Base-by-base conservation (phyloP, 1,140 invertebrate genomes). In the Drosophila willistoni region DNA sequence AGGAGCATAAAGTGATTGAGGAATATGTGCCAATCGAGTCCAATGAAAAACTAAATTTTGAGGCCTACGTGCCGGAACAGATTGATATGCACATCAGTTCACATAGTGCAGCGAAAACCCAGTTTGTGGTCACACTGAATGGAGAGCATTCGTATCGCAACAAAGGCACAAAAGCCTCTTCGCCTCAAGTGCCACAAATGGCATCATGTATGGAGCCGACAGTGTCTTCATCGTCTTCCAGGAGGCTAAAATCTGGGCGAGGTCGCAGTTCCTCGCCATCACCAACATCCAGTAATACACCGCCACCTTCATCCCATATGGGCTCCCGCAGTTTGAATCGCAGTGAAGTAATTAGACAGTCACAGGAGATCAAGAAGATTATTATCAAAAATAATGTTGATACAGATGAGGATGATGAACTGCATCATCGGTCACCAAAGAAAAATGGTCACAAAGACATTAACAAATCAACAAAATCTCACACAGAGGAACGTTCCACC, bases 81-180 rank as follows among this genome's bases (percentile, higher is more conserved):
- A 63, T 89, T 9, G 78, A 77, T 10, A 56, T 79, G 25, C 77
- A 89, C 57, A 81, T 89, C 9, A 69, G 73, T 22, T 67, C 82
- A 14, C 85, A 71, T 29, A 68, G 79, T 0, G 85, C 77, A 14
- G 57, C 73, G 64, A 92, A 92, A 57, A 92, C 91, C 9, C 93
- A 94, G 79, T 95, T 95, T 90, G 94, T 95, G 67, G 94, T 95
- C 0, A 95, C 95, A 13, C 92, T 95, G 80, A 94, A 95, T 77
- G 94, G 94, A 42, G 77, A 91, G 7, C 69, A 80, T 33, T 72
- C 70, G 10, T 51, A 51, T 17, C 77, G 12, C 12, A 65, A 56
- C 62, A 36, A 77, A 9, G 36, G 66, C 2, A 61, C 72, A 39
- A 79, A 77, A 14, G 71, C 67, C 7, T 59, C 71, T 19, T 84